These are phyloP conservation scores for Euphonia xanthogaster DNA, from an alignment of 2,797 vertebrate species.

Conservation along the genomic window DNA sequence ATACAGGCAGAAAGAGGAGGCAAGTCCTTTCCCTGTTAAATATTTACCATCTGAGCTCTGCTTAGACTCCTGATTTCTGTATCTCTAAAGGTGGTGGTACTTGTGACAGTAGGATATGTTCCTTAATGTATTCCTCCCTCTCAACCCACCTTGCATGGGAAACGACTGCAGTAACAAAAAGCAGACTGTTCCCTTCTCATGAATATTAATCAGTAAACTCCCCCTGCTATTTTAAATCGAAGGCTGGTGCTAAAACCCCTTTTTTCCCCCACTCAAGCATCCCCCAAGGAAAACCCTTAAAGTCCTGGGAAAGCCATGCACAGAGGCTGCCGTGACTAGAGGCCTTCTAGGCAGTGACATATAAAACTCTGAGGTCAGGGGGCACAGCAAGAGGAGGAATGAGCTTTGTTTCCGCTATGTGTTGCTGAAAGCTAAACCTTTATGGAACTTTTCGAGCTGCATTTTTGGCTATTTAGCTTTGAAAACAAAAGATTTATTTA, in stretches of 20 bases:
- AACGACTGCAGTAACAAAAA: constrained; percentile 64
- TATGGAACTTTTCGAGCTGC: constrained; percentile 75
- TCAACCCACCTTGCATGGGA: constrained; percentile 74
- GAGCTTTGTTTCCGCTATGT: constrained; percentile 75
- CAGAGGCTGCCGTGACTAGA: constrained; percentile 58
- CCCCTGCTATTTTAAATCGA: constrained; percentile 70
- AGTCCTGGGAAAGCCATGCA: constrained; percentile 74
- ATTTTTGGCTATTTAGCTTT: constrained; percentile 78
- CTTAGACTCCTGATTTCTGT: constrained; percentile 39
- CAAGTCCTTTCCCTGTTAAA: constrained; percentile 56
- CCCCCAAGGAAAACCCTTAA: constrained; percentile 62
- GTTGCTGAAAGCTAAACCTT: constrained; percentile 77
- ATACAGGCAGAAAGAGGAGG: constrained; percentile 49
- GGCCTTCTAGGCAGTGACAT: constrained; percentile 68
- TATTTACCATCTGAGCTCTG: constrained; percentile 65
- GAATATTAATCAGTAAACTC: constrained; percentile 78
- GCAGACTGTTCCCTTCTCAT: constrained; percentile 72
- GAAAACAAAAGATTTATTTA: constrained; percentile 79
- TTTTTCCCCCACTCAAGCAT: constrained; percentile 54
- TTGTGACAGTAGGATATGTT: constrained; percentile 57
- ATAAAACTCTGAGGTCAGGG: constrained; percentile 75
- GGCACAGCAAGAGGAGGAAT: constrained; percentile 73
- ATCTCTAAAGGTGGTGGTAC: constrained; percentile 56
- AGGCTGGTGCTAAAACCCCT: constrained; percentile 62
- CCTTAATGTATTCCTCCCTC: constrained; percentile 75